phyloP scores from a whole-genome alignment of 2,113 vertebrate species.

The Ovis aries region ARS-UI_Ramb_v3.0 NC_056054.1:89549001-89549500 shows the following conservation, averaged over 20 bases:
- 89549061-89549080: neutral
- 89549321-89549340: neutral
- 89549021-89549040: neutral
- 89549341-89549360: neutral
- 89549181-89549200: fast-evolving
- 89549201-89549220: too few relatives aligned
- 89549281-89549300: neutral
- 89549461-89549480: neutral
- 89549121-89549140: neutral
- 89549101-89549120: neutral
- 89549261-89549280: neutral
- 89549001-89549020: neutral
- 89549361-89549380: neutral
- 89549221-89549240: neutral
- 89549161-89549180: too few relatives aligned
- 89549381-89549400: neutral
- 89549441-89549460: neutral
- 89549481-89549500: neutral
- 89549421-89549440: neutral
- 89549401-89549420: neutral
- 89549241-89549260: neutral
- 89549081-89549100: neutral
- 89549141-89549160: neutral
- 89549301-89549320: neutral
- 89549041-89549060: neutral